These are phyloP conservation scores for Champsocephalus gunnari DNA, from an alignment of 2,797 vertebrate genomes.

Conservation along the genomic window DNA sequence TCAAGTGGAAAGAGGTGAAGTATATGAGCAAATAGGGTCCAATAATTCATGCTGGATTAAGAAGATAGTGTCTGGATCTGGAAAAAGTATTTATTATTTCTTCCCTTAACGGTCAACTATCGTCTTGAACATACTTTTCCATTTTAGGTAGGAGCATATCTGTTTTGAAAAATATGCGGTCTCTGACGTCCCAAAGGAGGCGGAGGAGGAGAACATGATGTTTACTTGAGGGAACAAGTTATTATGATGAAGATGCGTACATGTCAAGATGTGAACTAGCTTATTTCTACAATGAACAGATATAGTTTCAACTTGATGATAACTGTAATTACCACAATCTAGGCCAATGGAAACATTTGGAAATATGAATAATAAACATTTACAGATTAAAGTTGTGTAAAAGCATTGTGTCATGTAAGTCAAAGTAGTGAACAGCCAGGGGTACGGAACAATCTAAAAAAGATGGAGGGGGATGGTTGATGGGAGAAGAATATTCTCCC, in stretches of 20 bases:
- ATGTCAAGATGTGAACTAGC: background rate
- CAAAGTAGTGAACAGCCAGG: background rate
- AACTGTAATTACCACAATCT: background rate
- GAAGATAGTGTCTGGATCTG: slow-evolving; percentile 9
- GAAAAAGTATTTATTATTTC: slow-evolving; percentile 10
- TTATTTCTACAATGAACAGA: slow-evolving; percentile 5
- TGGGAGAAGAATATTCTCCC: background rate
- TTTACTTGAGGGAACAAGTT: background rate
- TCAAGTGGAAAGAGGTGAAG: background rate
- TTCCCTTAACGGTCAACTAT: background rate
- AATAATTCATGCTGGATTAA: slow-evolving; percentile 31
- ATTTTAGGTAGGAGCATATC: slow-evolving; percentile 23
- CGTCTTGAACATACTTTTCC: slow-evolving; percentile 14
- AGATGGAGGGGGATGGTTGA: too few relatives aligned
- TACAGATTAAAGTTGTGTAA: background rate
- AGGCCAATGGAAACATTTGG: slow-evolving; percentile 1
- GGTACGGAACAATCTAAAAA: background rate
- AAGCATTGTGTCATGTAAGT: background rate
- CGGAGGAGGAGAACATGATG: background rate
- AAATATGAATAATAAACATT: slow-evolving; percentile 7
- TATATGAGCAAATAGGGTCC: background rate
- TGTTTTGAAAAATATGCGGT: background rate
- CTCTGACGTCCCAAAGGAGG: background rate
- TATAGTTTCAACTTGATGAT: background rate
- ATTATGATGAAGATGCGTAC: background rate